Evolutionary conservation across 2,888 invertebrate species (phyloP), one percentile per base, ranked within the genome.

Genomic region (Eupithecia abbreviata): DNA sequence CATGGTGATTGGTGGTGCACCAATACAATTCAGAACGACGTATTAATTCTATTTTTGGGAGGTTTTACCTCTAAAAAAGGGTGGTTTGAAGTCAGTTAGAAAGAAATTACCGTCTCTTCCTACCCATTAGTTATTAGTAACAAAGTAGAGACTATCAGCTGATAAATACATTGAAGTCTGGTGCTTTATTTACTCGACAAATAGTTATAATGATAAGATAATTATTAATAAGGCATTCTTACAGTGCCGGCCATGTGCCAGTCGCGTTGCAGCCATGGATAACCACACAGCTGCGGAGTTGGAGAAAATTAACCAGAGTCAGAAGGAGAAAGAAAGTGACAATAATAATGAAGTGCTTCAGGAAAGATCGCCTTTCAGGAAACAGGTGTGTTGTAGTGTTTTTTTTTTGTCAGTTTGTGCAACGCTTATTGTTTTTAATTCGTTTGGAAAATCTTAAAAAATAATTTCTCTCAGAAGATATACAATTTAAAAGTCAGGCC

Each of bases 341-440:
- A 45, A 45, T 68, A 42, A 66, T 42, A 66, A 42, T 76, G 87
- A 88, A 72, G 78, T 74, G 43, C 62, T 81, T 80, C 67, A 82
- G 85, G 80, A 81, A 45, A 80, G 83, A 65, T 85, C 86, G 68
- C 90, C 91, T 6, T 91, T 93, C 78, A 84, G 87, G 47, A 91
- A 91, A 89, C 94, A 94, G 93, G 94, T 94, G 85, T 87, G 92
- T 90, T 81, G 79, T 81, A 75, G 75, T 84, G n/a, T 43, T 10
- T 30, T 62, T 62, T 30, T 30, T 30, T 30, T 47, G 6, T 30
- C 9, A 58, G 18, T 18, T 18, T 58, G 18, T 58, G 58, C 3
- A 58, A 3, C 51, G 15, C 51, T 6, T 3, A 51, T 51, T 12
- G 2, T 62, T 62, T 62, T 62, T 18, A 0, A 51, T 7, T 15